phyloP scores from a whole-genome alignment of 2,113 vertebrate genomes.

The Lycaon pictus region DNA sequence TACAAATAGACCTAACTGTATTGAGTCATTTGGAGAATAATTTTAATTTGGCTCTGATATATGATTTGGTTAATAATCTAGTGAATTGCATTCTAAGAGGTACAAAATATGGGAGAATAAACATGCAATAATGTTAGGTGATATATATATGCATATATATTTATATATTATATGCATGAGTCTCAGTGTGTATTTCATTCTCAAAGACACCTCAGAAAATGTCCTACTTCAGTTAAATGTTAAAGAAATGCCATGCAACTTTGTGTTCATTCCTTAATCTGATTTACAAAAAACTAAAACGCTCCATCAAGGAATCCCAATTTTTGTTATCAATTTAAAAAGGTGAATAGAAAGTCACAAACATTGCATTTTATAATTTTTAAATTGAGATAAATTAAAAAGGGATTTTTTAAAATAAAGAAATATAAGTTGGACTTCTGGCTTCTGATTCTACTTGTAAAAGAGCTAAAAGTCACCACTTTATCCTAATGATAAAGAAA shows the following conservation, averaged over 20 bases:
- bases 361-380: neutral
- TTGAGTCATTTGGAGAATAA: neutral
- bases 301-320: neutral
- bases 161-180: neutral
- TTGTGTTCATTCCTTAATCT: neutral
- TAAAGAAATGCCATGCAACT: neutral
- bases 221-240: neutral
- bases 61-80: neutral
- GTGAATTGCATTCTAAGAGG: neutral
- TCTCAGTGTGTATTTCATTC: neutral
- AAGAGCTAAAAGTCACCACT: neutral
- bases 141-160: neutral
- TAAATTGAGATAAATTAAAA: neutral
- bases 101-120: neutral
- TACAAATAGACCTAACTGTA: neutral
- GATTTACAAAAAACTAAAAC: neutral
- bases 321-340: conserved; percentile 4
- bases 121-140: neutral
- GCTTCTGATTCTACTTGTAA: neutral
- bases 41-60: neutral
- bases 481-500: neutral
- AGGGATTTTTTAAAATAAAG: neutral
- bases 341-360: neutral
- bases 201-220: neutral
- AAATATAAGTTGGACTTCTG: neutral